Evolutionary conservation across 2,888 invertebrate genomes (phyloP).

Genomic region (Esperia sulphurella): DNA sequence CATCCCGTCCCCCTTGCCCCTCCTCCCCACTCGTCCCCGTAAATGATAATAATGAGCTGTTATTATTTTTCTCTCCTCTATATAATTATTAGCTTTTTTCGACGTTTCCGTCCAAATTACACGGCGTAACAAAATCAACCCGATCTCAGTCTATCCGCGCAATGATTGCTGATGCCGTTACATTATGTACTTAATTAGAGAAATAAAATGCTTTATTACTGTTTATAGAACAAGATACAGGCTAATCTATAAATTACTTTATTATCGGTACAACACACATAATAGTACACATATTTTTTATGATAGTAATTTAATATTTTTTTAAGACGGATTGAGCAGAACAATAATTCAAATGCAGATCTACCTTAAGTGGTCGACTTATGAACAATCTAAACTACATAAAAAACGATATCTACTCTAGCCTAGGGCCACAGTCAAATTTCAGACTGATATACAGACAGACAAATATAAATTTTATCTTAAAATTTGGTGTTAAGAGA

Average conservation of each 20-base stretch:
- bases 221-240: conserved; percentile 50
- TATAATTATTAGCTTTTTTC: conserved; percentile 67
- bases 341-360: too few species aligned
- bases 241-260: conserved; percentile 40
- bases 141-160: conserved; percentile 8
- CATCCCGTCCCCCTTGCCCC: too few species aligned
- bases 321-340: too few species aligned
- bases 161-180: conserved; percentile 32
- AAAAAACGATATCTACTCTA: too few species aligned
- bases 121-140: conserved; percentile 25
- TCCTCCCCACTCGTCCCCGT: conserved; percentile 21
- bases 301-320: too few species aligned
- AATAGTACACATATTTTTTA: too few species aligned
- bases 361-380: too few species aligned
- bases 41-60: conserved; percentile 65
- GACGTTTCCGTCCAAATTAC: conserved; percentile 60
- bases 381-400: too few species aligned
- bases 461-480: too few species aligned
- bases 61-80: conserved; percentile 55
- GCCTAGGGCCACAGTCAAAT: too few species aligned
- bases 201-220: conserved; percentile 50
- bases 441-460: too few species aligned
- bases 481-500: too few species aligned
- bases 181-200: conserved; percentile 43
- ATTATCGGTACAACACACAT: conserved; percentile 33